Conservation (phyloP, 2,113 vertebrate species). For the Alectura lathami region DNA sequence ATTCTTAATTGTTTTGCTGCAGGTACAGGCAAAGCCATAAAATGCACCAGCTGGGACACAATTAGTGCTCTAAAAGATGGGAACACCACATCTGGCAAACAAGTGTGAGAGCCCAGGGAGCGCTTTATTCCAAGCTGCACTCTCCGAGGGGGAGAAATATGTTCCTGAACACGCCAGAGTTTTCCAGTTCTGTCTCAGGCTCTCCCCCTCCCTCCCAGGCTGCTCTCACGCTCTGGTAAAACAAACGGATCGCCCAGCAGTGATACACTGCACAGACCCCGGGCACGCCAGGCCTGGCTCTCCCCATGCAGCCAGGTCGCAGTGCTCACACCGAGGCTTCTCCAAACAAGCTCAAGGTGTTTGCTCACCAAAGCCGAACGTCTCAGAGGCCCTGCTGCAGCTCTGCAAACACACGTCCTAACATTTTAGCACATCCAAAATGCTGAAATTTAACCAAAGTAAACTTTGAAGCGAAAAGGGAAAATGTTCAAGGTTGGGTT, state of each 20-base stretch:
- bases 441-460: neutral
- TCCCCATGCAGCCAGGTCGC: neutral
- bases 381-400: neutral
- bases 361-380: constrained; percentile 26
- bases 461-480: neutral
- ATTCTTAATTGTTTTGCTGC: neutral
- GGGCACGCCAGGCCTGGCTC: neutral
- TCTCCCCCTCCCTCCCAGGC: neutral
- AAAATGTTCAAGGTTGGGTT: neutral
- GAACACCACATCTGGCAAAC: constrained; percentile 60
- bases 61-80: constrained; percentile 25
- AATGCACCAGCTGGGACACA: constrained; percentile 54
- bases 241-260: neutral
- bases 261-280: neutral
- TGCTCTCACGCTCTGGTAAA: neutral
- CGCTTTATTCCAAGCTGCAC: neutral
- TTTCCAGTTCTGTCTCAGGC: neutral
- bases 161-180: neutral
- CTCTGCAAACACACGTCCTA: neutral
- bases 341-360: constrained; percentile 31
- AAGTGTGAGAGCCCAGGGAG: constrained; percentile 30
- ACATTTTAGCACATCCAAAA: neutral
- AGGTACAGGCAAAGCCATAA: constrained; percentile 26
- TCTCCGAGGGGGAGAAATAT: neutral
- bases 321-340: constrained; percentile 15